Conservation (phyloP, 2,113 vertebrate species). For the Alligator mississippiensis region DNA sequence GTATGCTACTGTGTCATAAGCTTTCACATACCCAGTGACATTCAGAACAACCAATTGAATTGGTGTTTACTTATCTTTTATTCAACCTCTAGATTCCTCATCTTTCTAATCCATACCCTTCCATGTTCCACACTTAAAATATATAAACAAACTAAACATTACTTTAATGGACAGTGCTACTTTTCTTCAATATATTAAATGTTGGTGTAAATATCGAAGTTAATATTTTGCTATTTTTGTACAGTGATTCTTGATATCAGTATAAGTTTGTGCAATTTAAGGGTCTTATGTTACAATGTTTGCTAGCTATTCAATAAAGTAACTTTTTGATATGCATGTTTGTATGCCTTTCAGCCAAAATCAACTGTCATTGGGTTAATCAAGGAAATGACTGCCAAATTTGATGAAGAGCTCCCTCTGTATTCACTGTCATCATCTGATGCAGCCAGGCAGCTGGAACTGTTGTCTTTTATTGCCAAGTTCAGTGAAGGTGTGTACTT, state of each 20-base stretch:
- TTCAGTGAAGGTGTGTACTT: conserved; percentile 85
- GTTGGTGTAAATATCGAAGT: not conserved
- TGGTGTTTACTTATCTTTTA: not conserved
- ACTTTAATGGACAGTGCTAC: not conserved
- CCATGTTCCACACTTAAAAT: not conserved
- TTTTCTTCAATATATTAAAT: not conserved
- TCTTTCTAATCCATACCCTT: not conserved
- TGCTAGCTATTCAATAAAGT: not conserved
- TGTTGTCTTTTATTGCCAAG: conserved; percentile 87
- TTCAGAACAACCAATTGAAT: not conserved
- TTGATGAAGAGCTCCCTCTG: conserved; percentile 93
- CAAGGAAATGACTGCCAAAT: conserved; percentile 91
- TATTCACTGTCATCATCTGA: conserved; percentile 79
- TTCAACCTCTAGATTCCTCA: not conserved
- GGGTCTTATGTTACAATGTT: not conserved
- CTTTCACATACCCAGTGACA: not conserved
- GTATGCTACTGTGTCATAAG: not conserved
- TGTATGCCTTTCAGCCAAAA: conserved; percentile 85
- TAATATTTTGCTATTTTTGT: not conserved
- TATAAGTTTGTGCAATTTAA: not conserved
- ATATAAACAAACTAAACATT: not conserved
- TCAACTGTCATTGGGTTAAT: conserved; percentile 87
- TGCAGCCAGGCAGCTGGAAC: conserved; percentile 82
- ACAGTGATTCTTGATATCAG: not conserved
- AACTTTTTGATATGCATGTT: conserved; percentile 11